Base-by-base conservation (phyloP, 2,888 invertebrate genomes). In the Agrotis puta region DNA sequence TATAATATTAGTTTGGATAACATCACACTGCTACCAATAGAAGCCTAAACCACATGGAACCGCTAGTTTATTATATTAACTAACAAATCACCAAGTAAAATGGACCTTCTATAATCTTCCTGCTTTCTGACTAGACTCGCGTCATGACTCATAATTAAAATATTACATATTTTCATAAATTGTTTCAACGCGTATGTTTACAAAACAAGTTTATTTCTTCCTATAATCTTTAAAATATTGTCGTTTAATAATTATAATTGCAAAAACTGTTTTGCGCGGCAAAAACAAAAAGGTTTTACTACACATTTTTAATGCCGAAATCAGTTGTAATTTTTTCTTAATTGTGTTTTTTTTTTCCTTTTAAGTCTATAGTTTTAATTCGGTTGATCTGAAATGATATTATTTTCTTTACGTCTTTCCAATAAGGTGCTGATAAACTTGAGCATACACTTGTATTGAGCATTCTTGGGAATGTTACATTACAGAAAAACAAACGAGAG, bases 141-240 rank as follows among this genome's bases (percentile, higher is more conserved):
- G n/a, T 11, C 65, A 24, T 33, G 53, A 67, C 53, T 67, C 65
- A 33, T 45, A 47, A 24, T n/a, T 33, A 14, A 43, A 48, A 16
- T 6, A 27, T 27, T 33, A 24, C 2, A 48, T n/a, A 43, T 48
- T 50, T 50, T 56, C 43, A 11, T 45, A 33, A 22, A 45, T 71
- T 70, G n/a, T 47, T 57, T 13, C 27, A 27, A 27, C 27, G 5
- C n/a, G n/a, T 0, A 43, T 33, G 48, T 77, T 70, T 33, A 20
- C 24, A 43, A n/a, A 50, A 50, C 50, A 39, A 39, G 39, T 70
- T 78, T 39, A 78, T 78, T 51, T 39, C 72, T 73, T 78, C 79
- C 79, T 73, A 39, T 69, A 69, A 56, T 24, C 48, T 70, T 72
- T 54, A 48, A 16, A 56, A 48, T 13, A 70, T 56, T 50, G 27